phyloP scores from a whole-genome alignment of 2,797 vertebrate species.

The Manis crassicaudata region DNA sequence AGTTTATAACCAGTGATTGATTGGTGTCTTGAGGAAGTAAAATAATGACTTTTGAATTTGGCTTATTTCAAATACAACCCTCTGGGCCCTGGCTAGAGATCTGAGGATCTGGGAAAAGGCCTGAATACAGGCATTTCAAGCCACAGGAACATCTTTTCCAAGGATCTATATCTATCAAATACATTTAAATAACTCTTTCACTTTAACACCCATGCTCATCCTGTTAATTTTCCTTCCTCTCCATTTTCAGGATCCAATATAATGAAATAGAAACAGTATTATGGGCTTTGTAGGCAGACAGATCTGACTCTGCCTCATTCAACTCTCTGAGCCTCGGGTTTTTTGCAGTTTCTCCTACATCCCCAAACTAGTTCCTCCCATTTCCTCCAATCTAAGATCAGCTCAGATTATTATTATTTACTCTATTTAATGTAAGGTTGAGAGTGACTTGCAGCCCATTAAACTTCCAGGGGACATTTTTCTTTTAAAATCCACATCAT shows the following conservation, averaged over 20 bases:
- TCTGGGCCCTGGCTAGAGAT: not conserved
- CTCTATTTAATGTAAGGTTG: not conserved
- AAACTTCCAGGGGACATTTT: not conserved
- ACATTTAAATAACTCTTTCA: not conserved
- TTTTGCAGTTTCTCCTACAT: not conserved
- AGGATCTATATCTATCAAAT: not conserved
- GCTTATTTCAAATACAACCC: not conserved
- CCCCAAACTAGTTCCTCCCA: not conserved
- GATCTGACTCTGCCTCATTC: not conserved
- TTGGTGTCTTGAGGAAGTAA: not conserved
- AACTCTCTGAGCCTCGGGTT: not conserved
- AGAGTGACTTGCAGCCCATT: not conserved
- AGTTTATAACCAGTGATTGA: not conserved
- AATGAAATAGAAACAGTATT: not conserved
- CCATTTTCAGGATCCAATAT: not conserved
- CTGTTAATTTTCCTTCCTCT: not conserved
- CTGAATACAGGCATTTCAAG: not conserved
- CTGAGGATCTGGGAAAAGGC: not conserved
- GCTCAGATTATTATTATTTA: not conserved
- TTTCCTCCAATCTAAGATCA: not conserved
- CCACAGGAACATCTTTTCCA: not conserved
- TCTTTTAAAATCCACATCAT: not conserved
- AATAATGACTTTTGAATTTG: not conserved
- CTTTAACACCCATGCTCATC: not conserved
- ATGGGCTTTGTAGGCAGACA: not conserved